Evolutionary conservation across 2,888 invertebrate genomes (phyloP).

Genomic region (Scrobipalpa atriplicella): DNA sequence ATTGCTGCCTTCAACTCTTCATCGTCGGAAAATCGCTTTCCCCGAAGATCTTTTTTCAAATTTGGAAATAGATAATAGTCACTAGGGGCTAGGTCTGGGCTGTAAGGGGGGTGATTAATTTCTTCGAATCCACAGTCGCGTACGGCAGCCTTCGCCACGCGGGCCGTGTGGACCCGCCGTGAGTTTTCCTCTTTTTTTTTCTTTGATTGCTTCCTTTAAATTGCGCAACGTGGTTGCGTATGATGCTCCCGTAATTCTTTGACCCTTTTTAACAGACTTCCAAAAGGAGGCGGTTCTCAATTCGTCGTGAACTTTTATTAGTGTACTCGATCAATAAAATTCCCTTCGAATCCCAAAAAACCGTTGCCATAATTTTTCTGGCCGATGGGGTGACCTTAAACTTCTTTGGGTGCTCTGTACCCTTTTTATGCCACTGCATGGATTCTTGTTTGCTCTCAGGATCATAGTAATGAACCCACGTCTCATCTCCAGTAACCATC

Average conservation of each 20-base stretch:
- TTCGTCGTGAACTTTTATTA: too few species aligned
- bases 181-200: constrained; percentile 32
- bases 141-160: constrained; percentile 34
- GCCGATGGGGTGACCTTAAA: constrained; percentile 29
- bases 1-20: constrained; percentile 33
- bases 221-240: constrained; percentile 36
- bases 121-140: constrained; percentile 31
- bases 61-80: constrained; percentile 32
- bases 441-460: constrained; percentile 39
- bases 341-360: constrained; percentile 31
- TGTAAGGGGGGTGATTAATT: constrained; percentile 33
- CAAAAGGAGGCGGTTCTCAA: too few species aligned
- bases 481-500: constrained; percentile 39
- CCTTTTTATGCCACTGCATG: constrained; percentile 40
- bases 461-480: constrained; percentile 42
- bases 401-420: constrained; percentile 34
- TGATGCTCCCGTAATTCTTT: constrained; percentile 31
- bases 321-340: constrained; percentile 34
- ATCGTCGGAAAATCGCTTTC: constrained; percentile 31
- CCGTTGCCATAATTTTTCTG: constrained; percentile 28
- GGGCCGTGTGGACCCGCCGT: constrained; percentile 32
- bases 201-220: constrained; percentile 32
- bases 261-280: constrained; percentile 30
- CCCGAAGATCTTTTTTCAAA: constrained; percentile 32
- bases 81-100: constrained; percentile 31